Evolutionary conservation across 2,797 vertebrate genomes (phyloP).

Genomic region (Sandelia bainsii): DNA sequence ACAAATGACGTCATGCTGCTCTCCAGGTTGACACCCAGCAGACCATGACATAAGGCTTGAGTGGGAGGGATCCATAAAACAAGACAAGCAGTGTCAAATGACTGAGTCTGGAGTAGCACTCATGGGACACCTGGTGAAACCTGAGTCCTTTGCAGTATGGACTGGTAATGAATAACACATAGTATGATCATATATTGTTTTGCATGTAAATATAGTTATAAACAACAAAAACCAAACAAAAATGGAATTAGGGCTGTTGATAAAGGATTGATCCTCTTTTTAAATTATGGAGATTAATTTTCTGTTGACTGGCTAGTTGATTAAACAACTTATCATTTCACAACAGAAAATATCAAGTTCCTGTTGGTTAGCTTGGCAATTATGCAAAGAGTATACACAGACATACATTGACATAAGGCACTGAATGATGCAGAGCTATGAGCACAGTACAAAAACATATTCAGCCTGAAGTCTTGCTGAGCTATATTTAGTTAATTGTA

Average conservation of each 20-base stretch:
- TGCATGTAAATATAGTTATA: not conserved
- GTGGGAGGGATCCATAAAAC: constrained; percentile 50
- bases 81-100: constrained; percentile 55
- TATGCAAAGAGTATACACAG: constrained; percentile 2
- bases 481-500: not conserved
- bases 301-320: constrained; percentile 26
- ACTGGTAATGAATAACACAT: not conserved
- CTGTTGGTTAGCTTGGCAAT: constrained; percentile 10
- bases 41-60: constrained; percentile 56
- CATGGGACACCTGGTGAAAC: constrained; percentile 45
- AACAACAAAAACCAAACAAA: not conserved
- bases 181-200: constrained; percentile 4
- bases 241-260: not conserved
- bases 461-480: not conserved
- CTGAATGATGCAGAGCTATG: not conserved
- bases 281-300: constrained; percentile 15
- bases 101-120: constrained; percentile 35
- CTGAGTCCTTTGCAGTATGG: constrained; percentile 24
- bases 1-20: constrained; percentile 68
- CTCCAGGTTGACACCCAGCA: constrained; percentile 51
- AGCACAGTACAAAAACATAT: not conserved
- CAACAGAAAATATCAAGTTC: constrained; percentile 6
- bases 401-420: not conserved
- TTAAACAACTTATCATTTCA: constrained; percentile 40
- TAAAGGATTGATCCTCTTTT: constrained; percentile 16